Evolutionary conservation across 1,140 invertebrate genomes (phyloP), one percentile per base, ranked within the genome.

Genomic region (Drosophila subobscura): DNA sequence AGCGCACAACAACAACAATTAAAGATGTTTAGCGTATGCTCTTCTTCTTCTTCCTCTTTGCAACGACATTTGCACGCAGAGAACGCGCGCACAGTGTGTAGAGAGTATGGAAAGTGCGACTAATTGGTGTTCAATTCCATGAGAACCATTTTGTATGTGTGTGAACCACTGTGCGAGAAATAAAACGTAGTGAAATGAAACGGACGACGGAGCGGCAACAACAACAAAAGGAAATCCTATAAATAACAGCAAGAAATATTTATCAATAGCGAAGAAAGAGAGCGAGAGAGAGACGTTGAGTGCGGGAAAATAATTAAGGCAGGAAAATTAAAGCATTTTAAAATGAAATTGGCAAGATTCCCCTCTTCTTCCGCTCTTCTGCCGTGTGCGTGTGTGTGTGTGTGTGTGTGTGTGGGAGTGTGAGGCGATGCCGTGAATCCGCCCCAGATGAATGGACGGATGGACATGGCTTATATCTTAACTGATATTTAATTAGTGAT

Each of bases 201-300:
- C 70, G 74, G 74, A 66, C 53, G 70, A 45, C 60, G 47, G 52
- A 33, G 25, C 33, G 6, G 22, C 23, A 72, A 41, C 55, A 57
- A 73, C 58, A 77, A 81, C 37, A 65, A 77, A 65, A 70, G 68
- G 45, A 70, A 80, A 77, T 80, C 57, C 81, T 85, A 86, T 81
- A 74, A 86, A 81, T 86, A 85, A 77, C 52, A 77, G 68, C 57
- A 58, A 58, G 73, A 86, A 72, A 77, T 76, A 77, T 74, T 81
- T 77, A 85, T 74, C 81, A 75, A 88, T 71, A 74, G 79, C 44
- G 44, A 44, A 63, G 44, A 50, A 42, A 67, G 61, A 37, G 33
- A 12, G 33, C 4, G 33, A 37, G 33, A 37, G 10, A 12, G 29
- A 33, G 29, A 0, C 7, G 29, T 10, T 3, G 33, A 37, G 72